Evolutionary conservation across 1,140 invertebrate genomes (phyloP), one percentile per base, ranked within the genome.

Genomic region (Drosophila biarmipes): DNA sequence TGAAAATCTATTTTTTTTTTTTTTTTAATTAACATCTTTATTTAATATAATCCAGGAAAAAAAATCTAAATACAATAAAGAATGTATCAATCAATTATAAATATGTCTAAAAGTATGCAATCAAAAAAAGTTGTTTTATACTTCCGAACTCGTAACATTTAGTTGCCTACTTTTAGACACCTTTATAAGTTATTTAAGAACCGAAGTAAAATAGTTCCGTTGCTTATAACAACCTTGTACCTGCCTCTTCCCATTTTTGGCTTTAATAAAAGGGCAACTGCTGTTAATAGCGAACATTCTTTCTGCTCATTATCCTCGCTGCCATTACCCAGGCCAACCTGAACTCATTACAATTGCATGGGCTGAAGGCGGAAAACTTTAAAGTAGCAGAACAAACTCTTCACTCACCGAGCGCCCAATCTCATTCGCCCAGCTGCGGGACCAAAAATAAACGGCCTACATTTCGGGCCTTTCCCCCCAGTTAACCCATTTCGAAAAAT

Each of bases 401-500:
- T 59, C 58, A 46, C 57, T 61, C 54, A 35, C 34, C 21, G 17
- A 43, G 17, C 14, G 7, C 17, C 62, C 62, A 46, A 63, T 49
- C 61, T 54, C 48, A 53, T 56, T 73, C 68, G 37, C 19, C 35
- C 59, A 35, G 8, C 17, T 45, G 38, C 38, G 37, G 57, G 27
- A 38, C 42, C 71, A 58, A 56, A 80, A 85, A 84, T 76, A 80
- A 72, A 67, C 81, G 77, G 73, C 76, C 81, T 84, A 86, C 76
- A 77, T 84, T 80, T 80, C 14, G 15, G n/a, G 15, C 15, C 15
- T 37, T 19, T 43, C 21, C 10, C 34, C 14, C 51, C 45, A 12
- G 64, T 71, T 78, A 81, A 78, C 69, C 78, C 74, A 78, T 73
- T 73, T 84, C 59, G 64, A 37, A 49, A 71, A 66, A 49, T 81